Conservation (phyloP, 2,113 vertebrate genomes). For the Nibea albiflora region DNA sequence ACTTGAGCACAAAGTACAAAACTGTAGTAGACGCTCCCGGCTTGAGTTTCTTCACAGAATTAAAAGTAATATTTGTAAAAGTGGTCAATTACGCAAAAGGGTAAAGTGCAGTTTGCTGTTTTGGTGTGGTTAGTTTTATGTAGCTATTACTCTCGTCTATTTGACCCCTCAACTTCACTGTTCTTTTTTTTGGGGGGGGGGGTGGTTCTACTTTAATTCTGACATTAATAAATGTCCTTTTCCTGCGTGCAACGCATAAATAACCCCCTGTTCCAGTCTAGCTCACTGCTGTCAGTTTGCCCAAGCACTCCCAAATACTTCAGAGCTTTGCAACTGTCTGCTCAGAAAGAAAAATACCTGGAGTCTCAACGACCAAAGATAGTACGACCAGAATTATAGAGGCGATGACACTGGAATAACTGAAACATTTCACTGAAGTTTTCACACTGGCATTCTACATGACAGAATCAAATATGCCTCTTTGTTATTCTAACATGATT, state of each 20-base stretch:
- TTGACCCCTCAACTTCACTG: slow-evolving; percentile 1
- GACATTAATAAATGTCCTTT: slow-evolving; percentile 69
- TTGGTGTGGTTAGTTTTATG: slow-evolving; percentile 8
- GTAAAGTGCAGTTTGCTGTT: slow-evolving; percentile 27
- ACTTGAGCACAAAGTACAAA: slow-evolving; percentile 37
- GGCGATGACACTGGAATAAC: slow-evolving; percentile 57
- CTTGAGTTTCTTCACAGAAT: slow-evolving; percentile 57
- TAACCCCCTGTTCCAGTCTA: slow-evolving; percentile 57
- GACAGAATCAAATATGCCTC: slow-evolving; percentile 41
- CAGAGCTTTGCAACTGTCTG: slow-evolving; percentile 60
- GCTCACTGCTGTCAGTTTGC: slow-evolving; percentile 61
- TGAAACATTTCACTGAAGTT: slow-evolving; percentile 44
- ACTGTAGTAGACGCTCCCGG: not conserved
- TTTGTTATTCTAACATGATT: slow-evolving; percentile 60
- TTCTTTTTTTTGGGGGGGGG: not conserved
- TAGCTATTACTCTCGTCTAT: slow-evolving; percentile 14
- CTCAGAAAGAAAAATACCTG: slow-evolving; percentile 59
- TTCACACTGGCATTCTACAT: slow-evolving; percentile 57
- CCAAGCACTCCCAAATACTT: slow-evolving; percentile 65
- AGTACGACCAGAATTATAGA: slow-evolving; percentile 42
- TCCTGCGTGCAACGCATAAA: slow-evolving; percentile 53
- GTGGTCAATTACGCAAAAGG: slow-evolving; percentile 45
- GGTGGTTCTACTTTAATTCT: slow-evolving; percentile 33
- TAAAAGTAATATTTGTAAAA: slow-evolving; percentile 47
- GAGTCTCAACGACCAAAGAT: slow-evolving; percentile 47